These are phyloP conservation scores for Varanus salvator DNA, from an alignment of 2,113 vertebrate genomes.

Conservation along the genomic window DNA sequence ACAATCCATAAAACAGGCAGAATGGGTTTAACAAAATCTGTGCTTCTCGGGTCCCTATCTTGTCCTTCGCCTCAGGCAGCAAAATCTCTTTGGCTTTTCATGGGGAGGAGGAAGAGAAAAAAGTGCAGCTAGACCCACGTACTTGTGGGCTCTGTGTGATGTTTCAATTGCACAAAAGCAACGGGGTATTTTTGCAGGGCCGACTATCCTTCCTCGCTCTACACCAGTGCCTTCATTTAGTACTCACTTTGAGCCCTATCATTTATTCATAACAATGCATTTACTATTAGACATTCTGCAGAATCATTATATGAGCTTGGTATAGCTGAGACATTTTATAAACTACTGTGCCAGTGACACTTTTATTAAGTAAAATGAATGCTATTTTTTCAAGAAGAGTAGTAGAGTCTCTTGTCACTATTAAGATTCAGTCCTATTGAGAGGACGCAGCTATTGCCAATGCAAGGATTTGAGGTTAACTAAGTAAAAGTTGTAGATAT, in stretches of 20 bases:
- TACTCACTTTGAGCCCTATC: conserved; percentile 52
- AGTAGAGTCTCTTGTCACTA: neutral
- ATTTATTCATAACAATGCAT: conserved; percentile 64
- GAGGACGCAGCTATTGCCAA: conserved; percentile 9
- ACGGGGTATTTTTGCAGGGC: neutral
- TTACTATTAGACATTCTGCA: conserved; percentile 54
- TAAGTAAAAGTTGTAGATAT: neutral
- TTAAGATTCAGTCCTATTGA: conserved; percentile 7
- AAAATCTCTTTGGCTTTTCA: neutral
- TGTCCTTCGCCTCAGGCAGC: no score
- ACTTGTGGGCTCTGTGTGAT: neutral
- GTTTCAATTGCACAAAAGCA: neutral
- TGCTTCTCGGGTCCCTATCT: no score
- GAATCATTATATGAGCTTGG: conserved; percentile 51
- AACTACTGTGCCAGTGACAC: conserved; percentile 71
- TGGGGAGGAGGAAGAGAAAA: neutral
- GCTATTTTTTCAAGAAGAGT: neutral
- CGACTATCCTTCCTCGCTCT: conserved; percentile 37
- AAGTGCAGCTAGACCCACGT: neutral
- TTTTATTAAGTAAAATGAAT: conserved; percentile 67
- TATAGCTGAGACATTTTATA: conserved; percentile 69
- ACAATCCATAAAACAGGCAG: no score
- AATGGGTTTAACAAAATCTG: no score
- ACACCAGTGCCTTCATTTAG: conserved; percentile 26
- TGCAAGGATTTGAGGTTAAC: conserved; percentile 13